Evolutionary conservation across 1,140 invertebrate species (phyloP), one percentile per base, ranked within the genome.

Genomic region (Choristoneura fumiferana): DNA sequence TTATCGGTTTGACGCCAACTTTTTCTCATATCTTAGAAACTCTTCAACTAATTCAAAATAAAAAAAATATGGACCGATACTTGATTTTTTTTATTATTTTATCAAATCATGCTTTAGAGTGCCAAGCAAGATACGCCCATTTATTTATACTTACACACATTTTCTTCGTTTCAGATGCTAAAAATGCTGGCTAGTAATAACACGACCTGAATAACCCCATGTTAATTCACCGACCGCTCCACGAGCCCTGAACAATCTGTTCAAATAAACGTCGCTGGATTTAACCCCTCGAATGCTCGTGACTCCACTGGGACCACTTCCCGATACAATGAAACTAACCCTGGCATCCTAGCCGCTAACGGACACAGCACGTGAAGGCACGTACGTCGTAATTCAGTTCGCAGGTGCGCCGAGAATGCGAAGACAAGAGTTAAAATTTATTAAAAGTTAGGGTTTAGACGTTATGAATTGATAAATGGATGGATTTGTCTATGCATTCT

Each of bases 391-490:
- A 76, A 81, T 72, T 72, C 73, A 75, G 73, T 68, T 63, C 63
- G 60, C 77, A 80, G 77, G 81, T 81, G 76, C 62, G 63, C 67
- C 65, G 67, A 75, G 70, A 75, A 75, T 78, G 64, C 60, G 64
- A 74, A 72, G 73, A 74, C 69, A 78, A 71, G 70, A 63, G 69
- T 75, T 71, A 71, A 74, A 74, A 76, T 80, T 76, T 76, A 78
- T 78, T 78, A 78, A 81, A 82, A 78, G 60, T 63, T 72, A 60
- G 17, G 17, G 65, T 52, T 54, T 59, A 17, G 36, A 18, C 53
- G 18, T 34, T 36, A 13, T 36, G 34, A 18, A 37, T 54, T 54
- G 33, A 54, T 54, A 12, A 29, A 36, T 54, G 10, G 52, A 54
- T 3, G 12, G 4, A 12, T 49, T 14, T 33, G 9, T 49, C 14